These are phyloP conservation scores for Wiebesia pumilae DNA, from an alignment of 1,140 invertebrate species.

Conservation along the genomic window DNA sequence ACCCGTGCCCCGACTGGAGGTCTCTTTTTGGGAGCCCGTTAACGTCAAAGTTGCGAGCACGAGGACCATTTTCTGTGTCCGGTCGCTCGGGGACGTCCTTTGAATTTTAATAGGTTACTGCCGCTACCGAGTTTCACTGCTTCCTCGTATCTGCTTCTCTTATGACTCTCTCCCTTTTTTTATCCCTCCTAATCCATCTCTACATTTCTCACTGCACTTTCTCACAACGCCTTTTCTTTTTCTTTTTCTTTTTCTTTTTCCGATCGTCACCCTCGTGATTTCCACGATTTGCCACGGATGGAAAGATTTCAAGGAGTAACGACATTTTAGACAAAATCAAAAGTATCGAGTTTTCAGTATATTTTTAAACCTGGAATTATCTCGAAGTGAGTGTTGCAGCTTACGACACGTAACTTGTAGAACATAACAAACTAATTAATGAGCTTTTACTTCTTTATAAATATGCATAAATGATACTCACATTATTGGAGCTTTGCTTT, in stretches of 20 bases:
- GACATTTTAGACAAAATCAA: too few relatives aligned
- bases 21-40: constrained; percentile 29
- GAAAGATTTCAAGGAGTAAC: too few relatives aligned
- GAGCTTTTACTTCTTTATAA: too few relatives aligned
- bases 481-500: too few relatives aligned
- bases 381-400: too few relatives aligned
- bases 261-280: neutral
- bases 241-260: neutral
- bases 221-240: neutral
- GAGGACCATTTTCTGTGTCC: constrained; percentile 31
- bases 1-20: neutral
- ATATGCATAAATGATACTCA: too few relatives aligned
- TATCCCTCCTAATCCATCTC: neutral
- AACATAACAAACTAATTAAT: too few relatives aligned
- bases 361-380: too few relatives aligned
- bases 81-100: constrained; percentile 31
- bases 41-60: constrained; percentile 50
- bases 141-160: neutral
- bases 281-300: too few relatives aligned
- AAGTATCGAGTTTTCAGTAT: too few relatives aligned
- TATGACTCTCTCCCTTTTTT: neutral
- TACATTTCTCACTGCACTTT: neutral
- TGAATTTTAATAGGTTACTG: constrained; percentile 53
- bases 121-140: neutral
- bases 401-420: too few relatives aligned